These are phyloP conservation scores for Chelonia mydas DNA, from an alignment of 2,797 vertebrate genomes.

Conservation along the genomic window DNA sequence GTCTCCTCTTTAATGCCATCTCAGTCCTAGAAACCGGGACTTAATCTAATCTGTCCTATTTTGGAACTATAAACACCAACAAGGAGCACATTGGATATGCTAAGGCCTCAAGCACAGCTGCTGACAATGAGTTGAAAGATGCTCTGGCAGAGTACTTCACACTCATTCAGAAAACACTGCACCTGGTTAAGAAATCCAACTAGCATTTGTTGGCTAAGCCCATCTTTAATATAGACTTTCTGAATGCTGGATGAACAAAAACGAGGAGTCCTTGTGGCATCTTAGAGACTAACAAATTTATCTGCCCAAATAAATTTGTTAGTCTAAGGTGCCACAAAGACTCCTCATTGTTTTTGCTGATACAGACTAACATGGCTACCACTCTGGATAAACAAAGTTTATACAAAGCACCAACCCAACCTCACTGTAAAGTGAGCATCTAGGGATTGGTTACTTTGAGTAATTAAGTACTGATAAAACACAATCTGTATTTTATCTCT, in stretches of 20 bases:
- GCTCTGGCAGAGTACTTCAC: neutral
- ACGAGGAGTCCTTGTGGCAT: too few species aligned
- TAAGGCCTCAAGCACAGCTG: neutral
- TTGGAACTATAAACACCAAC: neutral
- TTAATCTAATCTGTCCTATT: neutral
- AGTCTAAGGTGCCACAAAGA: too few species aligned
- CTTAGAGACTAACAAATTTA: too few species aligned
- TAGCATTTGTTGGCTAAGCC: fast-evolving
- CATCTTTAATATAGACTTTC: fast-evolving
- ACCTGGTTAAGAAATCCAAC: fast-evolving
- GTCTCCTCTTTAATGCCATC: neutral
- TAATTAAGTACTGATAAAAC: neutral
- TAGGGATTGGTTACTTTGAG: neutral
- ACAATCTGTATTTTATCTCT: fast-evolving
- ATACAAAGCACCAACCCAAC: fast-evolving
- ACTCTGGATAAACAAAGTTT: neutral
- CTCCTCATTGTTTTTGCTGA: too few species aligned
- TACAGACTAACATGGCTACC: too few species aligned
- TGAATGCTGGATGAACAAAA: too few species aligned
- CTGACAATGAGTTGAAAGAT: constrained; percentile 42
- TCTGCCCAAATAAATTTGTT: too few species aligned
- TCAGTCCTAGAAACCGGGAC: constrained; percentile 40
- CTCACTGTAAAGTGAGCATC: neutral
- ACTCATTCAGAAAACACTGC: neutral
- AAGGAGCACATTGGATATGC: neutral